A percentile compares a stretch with the other conserved stretches of the same genome.
These are phyloP conservation scores for Pelecanoides urinatrix DNA, from an alignment of 2,113 vertebrate species.

Conservation along the genomic window DNA sequence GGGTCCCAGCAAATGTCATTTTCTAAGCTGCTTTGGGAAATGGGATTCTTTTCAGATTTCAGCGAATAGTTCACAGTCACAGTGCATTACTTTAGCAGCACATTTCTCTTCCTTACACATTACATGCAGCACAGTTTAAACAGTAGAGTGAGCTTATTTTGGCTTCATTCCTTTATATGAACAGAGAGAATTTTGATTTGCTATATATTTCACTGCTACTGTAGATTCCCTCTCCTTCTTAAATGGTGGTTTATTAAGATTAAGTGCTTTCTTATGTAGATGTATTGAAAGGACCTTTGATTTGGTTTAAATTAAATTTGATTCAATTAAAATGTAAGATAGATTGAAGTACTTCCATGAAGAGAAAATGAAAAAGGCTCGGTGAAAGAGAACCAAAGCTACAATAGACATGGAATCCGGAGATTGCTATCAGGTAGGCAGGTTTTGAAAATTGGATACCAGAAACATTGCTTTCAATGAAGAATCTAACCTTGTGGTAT, in stretches of 20 bases:
- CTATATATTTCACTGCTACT: constrained; percentile 65
- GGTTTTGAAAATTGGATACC: constrained; percentile 1
- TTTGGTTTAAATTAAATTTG: constrained; percentile 77
- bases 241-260: constrained; percentile 77
- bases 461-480: not conserved
- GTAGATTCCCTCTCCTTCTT: constrained; percentile 63
- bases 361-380: constrained; percentile 41
- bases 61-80: constrained; percentile 35
- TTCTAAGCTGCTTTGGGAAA: constrained; percentile 62
- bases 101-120: constrained; percentile 60
- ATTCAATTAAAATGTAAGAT: constrained; percentile 71
- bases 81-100: constrained; percentile 54
- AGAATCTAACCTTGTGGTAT: not conserved
- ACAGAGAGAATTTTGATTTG: constrained; percentile 72
- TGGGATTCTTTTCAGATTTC: constrained; percentile 59
- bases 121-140: constrained; percentile 56
- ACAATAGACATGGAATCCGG: not conserved
- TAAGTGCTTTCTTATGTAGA: constrained; percentile 75
- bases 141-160: constrained; percentile 63
- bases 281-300: constrained; percentile 69
- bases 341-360: constrained; percentile 65
- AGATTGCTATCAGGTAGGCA: not conserved
- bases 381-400: not conserved
- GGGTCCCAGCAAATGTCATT: constrained; percentile 69
- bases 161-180: constrained; percentile 63